Evolutionary conservation across 1,140 invertebrate species (phyloP), one percentile per base, ranked within the genome.

Genomic region (Coenobita brevimanus): DNA sequence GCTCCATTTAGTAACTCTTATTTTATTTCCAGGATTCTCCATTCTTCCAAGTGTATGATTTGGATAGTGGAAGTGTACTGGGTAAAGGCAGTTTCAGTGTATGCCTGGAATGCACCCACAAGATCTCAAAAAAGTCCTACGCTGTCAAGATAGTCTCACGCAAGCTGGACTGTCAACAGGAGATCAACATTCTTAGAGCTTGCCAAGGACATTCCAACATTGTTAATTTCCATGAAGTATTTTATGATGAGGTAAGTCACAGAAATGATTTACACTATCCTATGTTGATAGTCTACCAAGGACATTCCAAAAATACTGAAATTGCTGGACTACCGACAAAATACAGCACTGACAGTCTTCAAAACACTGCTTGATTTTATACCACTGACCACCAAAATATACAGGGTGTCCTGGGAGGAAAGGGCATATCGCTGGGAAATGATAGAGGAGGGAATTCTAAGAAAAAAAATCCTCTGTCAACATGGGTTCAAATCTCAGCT

Each of bases 81-180:
- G 97, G 97, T 0, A 96, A 97, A 92, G 97, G 98, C 0, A 96
- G 96, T 67, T 98, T 96, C 92, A 97, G 97, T 2, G 95, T 98
- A 0, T 98, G 97, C 91, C 94, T 97, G 71, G 95, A 95, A 91
- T 99, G 97, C 92, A 93, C 95, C n/a, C 94, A 97, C 89, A 94
- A 95, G 75, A 91, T 92, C 38, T 97, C 96, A 0, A 94, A 95
- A 15, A 94, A 95, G 89, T 94, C 95, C 79, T 98, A 95, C 92
- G 97, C 97, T 15, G 97, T 98, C 1, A 99, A 99, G 94, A 98
- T 99, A 89, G 94, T 98, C 10, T 96, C 95, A 90, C 94, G 96
- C n/a, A 94, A 95, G 43, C 94, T 96, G 71, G 96, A 97, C 91
- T 95, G 95, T 41, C 94, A 93, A 1, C 94, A 95, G 69, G 97